Base-by-base conservation (phyloP, 2,113 vertebrate genomes). In the Stomatorhinus ivindoensis region DNA sequence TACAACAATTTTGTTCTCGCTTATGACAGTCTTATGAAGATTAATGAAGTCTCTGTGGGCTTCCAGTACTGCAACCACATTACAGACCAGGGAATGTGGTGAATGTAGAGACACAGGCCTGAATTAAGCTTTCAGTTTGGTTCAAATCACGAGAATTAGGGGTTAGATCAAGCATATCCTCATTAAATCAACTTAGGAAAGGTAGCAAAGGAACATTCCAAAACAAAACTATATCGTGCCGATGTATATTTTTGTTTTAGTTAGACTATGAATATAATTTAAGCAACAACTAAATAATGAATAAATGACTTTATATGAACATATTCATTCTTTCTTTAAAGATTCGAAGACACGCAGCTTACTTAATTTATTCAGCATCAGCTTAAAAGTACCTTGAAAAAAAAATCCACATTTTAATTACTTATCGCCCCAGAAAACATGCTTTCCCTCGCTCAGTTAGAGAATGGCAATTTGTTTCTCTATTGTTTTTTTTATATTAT, bases 351-450 rank as follows among this genome's bases (percentile, higher is more conserved):
- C 73, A 80, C 27, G 9, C 31, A 42, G 73, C 73, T 80, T 80
- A 80, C 39, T 80, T 27, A 69, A 69, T 31, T 80, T 80, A 80
- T 80, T 80, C 73, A 80, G 31, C 73, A 76, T 39, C 31, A 39
- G 69, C 69, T 76, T 80, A 48, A 48, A 83, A 85, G 48, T n/a
- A 85, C 82, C 21, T 85, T 85, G 46, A 6, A 80, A 48, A 85
- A 85, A 44, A 85, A 27, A 17, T 27, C 82, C 46, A n/a, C 46
- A 48, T 85, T 85, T 48, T 85, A 85, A 47, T 85, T 85, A 48
- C 82, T 85, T 85, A 85, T 85, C 82, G n/a, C 44, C 44, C 44
- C 42, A 47, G 82, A 85, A 85, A 85, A 85, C n/a, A 48, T 85
- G 82, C 82, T n/a, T 85, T 85, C 46, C 44, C 46, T n/a, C 21